Evolutionary conservation across 2,797 vertebrate species (phyloP), one percentile per base, ranked within the genome.

Genomic region (Thalassophryne amazonica): DNA sequence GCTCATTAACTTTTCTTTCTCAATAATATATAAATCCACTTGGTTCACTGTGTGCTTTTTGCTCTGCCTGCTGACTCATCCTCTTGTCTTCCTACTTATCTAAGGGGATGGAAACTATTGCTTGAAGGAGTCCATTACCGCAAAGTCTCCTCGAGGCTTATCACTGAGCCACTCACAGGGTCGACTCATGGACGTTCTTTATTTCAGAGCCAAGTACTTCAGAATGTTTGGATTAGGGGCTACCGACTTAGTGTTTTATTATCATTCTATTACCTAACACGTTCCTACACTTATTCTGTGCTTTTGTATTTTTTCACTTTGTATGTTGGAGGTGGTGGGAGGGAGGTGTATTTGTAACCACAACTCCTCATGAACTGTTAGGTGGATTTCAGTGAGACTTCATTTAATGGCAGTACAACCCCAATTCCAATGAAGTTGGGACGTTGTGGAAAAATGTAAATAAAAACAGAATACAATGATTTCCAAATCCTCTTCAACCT

Each of bases 61-160:
- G 25, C 18, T 2, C n/a, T 48, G 8, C 6, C 13, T 31, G 20
- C 36, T 27, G 23, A 41, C 34, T 61, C 53, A 32, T 43, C 42
- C 32, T 15, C 7, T 52, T 40, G 48, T 54, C 34, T 29, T 13
- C 4, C 6, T 11, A 30, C 39, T 83, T 69, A 83, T 83, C 78
- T 58, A 17, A 56, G 51, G 47, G 41, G 60, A 36, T 69, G 70
- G 61, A 66, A 81, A 78, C 52, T 42, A 27, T 29, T 51, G 32
- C 40, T 23, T 15, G 8, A 29, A 29, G 4, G 30, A 53, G 45
- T 35, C 52, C 53, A 45, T 73, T 36, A 59, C 24, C 45, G 39
- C 33, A 24, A 42, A 14, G 22, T 29, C 39, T 9, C 18, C 21
- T n/a, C 43, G 15, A 23, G 46, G 38, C 56, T 83, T 73, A 81